These are phyloP conservation scores for Cephus nigrinus DNA, from an alignment of 2,888 invertebrate genomes.

Conservation along the genomic window DNA sequence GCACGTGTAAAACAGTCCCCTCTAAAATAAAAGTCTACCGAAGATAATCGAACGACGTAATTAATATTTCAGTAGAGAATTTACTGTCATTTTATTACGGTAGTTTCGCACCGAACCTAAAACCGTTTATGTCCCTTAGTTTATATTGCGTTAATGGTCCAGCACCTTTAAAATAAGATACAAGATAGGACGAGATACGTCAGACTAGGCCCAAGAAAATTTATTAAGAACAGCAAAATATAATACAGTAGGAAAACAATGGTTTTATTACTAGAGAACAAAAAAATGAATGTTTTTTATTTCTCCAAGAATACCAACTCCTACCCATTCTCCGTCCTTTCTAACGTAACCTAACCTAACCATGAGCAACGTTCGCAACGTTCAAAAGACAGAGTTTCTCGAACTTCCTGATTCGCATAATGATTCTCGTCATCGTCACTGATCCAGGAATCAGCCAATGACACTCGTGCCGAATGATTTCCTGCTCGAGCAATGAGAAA, in stretches of 20 bases:
- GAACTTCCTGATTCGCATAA: background rate
- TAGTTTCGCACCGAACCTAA: background rate
- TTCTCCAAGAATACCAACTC: background rate
- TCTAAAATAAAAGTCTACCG: background rate
- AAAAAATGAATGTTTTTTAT: background rate
- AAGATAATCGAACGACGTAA: background rate
- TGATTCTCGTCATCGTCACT: background rate
- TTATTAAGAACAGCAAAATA: background rate
- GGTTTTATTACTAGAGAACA: background rate
- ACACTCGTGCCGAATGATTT: background rate
- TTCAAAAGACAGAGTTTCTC: background rate
- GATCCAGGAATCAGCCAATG: background rate
- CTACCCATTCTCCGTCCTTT: background rate
- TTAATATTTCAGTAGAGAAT: background rate
- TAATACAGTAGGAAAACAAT: background rate
- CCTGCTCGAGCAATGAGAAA: background rate
- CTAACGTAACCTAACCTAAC: background rate
- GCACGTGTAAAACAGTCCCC: background rate
- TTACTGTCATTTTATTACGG: background rate
- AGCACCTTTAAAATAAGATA: background rate
- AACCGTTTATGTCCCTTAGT: background rate
- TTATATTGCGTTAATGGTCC: background rate
- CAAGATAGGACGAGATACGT: background rate
- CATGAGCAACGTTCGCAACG: background rate
- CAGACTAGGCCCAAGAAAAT: background rate